Conservation (phyloP, 2,797 vertebrate genomes). For the Mallotus villosus region DNA sequence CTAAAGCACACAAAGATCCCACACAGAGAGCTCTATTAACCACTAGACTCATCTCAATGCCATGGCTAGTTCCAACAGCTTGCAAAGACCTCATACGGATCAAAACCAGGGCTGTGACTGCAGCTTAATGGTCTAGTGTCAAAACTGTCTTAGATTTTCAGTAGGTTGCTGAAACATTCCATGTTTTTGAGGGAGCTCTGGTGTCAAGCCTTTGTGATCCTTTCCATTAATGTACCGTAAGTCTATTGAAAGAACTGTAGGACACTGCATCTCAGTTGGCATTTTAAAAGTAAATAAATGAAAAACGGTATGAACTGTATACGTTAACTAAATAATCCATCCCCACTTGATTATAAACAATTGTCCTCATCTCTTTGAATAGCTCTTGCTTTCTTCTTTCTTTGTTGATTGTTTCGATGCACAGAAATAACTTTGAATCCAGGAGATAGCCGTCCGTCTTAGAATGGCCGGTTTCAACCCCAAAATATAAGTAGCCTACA, state of each 20-base stretch:
- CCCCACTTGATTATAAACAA: not conserved
- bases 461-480: not conserved
- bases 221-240: not conserved
- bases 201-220: not conserved
- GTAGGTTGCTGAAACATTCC: not conserved
- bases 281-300: not conserved
- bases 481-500: not conserved
- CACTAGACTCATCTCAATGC: slow-evolving; percentile 16
- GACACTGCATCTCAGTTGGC: no score
- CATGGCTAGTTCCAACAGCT: slow-evolving; percentile 45
- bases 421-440: no score
- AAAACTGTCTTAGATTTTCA: slow-evolving; percentile 29
- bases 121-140: slow-evolving; percentile 53
- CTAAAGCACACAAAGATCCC: slow-evolving; percentile 3
- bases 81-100: slow-evolving; percentile 22
- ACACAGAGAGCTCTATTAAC: slow-evolving; percentile 2
- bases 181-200: not conserved
- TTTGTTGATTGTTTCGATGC: no score
- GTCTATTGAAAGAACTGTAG: not conserved
- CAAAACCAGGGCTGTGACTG: slow-evolving; percentile 17
- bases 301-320: not conserved
- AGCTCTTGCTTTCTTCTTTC: not conserved
- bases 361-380: not conserved
- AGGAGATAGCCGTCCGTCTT: no score
- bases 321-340: not conserved